Conservation (phyloP, 1,140 invertebrate species). For the Potamilus streckersoni region DNA sequence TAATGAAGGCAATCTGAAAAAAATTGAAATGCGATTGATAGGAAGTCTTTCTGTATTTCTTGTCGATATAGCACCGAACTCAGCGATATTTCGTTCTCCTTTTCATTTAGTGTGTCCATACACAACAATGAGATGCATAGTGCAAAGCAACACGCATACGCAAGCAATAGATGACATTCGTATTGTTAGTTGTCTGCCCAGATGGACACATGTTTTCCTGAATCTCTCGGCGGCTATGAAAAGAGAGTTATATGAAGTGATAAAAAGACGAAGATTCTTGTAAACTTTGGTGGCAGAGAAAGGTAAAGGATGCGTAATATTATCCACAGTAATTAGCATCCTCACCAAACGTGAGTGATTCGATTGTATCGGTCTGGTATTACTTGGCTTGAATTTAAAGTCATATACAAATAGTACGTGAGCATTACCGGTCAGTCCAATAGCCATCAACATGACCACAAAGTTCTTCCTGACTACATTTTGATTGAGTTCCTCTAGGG, state of each 20-base stretch:
- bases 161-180: constrained; percentile 33
- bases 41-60: constrained; percentile 10
- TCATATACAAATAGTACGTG: constrained; percentile 49
- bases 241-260: constrained; percentile 41
- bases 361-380: constrained; percentile 36
- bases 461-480: constrained; percentile 65
- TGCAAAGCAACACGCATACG: constrained; percentile 22
- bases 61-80: constrained; percentile 8
- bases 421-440: constrained; percentile 46
- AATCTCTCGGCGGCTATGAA: constrained; percentile 48
- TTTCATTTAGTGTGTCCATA: constrained; percentile 31
- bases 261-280: constrained; percentile 41
- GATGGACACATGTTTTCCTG: constrained; percentile 42
- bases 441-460: constrained; percentile 30
- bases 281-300: constrained; percentile 34
- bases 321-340: constrained; percentile 41
- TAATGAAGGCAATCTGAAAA: constrained; percentile 2
- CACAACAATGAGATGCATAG: constrained; percentile 32
- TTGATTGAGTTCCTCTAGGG: constrained; percentile 77
- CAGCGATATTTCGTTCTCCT: constrained; percentile 10
- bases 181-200: constrained; percentile 18
- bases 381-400: constrained; percentile 35
- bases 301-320: constrained; percentile 37
- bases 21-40: constrained; percentile 14
- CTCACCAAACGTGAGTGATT: constrained; percentile 45